Conservation (phyloP, 2,888 invertebrate species). For the Eristalis intricaria region DNA sequence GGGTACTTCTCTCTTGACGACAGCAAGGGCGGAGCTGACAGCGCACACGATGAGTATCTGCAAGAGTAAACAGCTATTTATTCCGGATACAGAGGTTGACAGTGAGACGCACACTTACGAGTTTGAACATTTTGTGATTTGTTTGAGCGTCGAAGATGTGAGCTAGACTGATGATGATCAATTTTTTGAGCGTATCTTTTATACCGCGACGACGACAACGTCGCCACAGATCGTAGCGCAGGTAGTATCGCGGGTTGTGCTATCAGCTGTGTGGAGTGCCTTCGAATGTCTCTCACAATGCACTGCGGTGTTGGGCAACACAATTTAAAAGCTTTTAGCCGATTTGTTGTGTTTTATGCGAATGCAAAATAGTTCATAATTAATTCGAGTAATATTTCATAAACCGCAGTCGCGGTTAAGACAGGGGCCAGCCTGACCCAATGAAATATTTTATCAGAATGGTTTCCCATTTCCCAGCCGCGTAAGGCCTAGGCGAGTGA, state of each 20-base stretch:
- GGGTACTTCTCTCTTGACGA: not conserved
- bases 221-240: not conserved
- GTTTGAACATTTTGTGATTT: slow-evolving; percentile 58
- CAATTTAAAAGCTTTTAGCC: not conserved
- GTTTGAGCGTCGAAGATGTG: slow-evolving; percentile 50
- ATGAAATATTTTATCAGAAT: not conserved
- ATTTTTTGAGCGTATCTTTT: slow-evolving; percentile 55
- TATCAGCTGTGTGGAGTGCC: not conserved
- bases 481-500: not conserved
- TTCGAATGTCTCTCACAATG: not conserved
- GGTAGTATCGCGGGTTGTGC: not conserved
- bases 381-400: not conserved
- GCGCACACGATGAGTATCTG: not conserved
- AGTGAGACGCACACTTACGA: slow-evolving; percentile 39
- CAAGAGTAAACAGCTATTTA: not conserved
- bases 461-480: not conserved
- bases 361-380: not conserved
- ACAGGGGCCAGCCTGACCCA: not conserved
- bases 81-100: not conserved
- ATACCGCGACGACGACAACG: slow-evolving; percentile 11
- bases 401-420: not conserved
- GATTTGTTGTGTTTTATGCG: not conserved
- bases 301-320: not conserved
- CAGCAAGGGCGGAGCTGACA: not conserved
- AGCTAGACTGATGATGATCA: slow-evolving; percentile 47